Evolutionary conservation across 2,113 vertebrate genomes (phyloP).

Genomic region (Micronycteris hirsuta): DNA sequence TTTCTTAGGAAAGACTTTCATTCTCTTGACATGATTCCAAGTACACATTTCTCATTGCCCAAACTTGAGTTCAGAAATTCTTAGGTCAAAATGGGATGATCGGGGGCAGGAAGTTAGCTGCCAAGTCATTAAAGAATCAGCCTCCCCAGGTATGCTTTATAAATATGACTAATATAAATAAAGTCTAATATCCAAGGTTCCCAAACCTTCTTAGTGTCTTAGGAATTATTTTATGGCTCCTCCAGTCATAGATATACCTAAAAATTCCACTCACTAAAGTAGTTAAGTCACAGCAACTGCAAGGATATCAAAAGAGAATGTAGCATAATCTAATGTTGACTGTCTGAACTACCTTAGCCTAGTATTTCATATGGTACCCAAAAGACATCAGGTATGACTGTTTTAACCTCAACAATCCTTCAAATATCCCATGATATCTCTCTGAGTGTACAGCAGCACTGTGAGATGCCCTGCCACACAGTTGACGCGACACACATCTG

Average conservation of each 20-base stretch:
- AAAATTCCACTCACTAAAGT: neutral
- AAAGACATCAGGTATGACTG: neutral
- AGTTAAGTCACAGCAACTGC: neutral
- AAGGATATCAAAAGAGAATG: neutral
- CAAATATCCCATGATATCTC: neutral
- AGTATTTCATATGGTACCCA: neutral
- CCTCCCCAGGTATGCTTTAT: neutral
- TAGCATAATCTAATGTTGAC: neutral
- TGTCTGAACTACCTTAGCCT: neutral
- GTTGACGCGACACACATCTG: no score
- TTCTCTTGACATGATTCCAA: neutral
- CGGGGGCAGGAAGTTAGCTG: neutral
- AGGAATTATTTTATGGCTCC: neutral
- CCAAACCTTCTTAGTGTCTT: neutral
- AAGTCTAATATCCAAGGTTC: neutral
- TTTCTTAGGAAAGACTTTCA: neutral
- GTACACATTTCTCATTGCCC: neutral
- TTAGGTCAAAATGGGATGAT: neutral
- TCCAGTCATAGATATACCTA: neutral
- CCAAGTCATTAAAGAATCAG: neutral
- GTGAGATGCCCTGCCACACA: neutral
- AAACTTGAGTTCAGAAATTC: neutral
- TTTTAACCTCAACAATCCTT: neutral
- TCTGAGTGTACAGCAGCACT: neutral
- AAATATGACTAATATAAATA: neutral